Conservation (phyloP, 2,888 invertebrate species). For the Phasia obesa region DNA sequence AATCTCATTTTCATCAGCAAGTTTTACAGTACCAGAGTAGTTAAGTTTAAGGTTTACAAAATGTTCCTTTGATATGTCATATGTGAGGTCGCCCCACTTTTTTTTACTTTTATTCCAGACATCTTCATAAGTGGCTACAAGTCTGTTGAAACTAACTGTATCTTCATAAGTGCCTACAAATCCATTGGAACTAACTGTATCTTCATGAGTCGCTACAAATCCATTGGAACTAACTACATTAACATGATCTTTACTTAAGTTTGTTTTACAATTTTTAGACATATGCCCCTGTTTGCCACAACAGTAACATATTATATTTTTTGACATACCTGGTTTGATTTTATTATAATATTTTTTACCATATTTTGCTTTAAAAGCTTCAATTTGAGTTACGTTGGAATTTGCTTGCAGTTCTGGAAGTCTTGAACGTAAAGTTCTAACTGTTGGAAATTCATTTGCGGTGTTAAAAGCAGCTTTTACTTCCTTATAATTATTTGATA, state of each 20-base stretch:
- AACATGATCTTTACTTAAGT: not conserved
- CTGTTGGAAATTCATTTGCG: no score
- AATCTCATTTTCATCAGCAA: not conserved
- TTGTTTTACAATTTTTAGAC: not conserved
- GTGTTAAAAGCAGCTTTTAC: not conserved
- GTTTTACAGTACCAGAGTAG: not conserved
- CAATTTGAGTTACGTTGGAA: not conserved
- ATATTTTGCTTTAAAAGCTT: constrained; percentile 7
- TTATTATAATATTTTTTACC: not conserved
- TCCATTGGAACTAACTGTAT: no score
- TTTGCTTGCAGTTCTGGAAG: no score
- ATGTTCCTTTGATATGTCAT: not conserved
- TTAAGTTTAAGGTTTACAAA: not conserved
- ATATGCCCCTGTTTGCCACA: constrained; percentile 1
- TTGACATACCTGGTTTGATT: constrained; percentile 12
- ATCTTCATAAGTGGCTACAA: no score
- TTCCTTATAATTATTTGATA: not conserved
- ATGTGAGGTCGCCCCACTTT: no score
- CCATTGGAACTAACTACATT: not conserved
- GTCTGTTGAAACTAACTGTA: not conserved
- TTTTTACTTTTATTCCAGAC: no score
- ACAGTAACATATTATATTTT: constrained; percentile 1
- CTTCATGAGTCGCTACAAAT: no score
- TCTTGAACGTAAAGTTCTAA: no score
- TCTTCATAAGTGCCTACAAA: not conserved